phyloP scores from a whole-genome alignment of 2,888 invertebrate species.

The Venusia cambrica region DNA sequence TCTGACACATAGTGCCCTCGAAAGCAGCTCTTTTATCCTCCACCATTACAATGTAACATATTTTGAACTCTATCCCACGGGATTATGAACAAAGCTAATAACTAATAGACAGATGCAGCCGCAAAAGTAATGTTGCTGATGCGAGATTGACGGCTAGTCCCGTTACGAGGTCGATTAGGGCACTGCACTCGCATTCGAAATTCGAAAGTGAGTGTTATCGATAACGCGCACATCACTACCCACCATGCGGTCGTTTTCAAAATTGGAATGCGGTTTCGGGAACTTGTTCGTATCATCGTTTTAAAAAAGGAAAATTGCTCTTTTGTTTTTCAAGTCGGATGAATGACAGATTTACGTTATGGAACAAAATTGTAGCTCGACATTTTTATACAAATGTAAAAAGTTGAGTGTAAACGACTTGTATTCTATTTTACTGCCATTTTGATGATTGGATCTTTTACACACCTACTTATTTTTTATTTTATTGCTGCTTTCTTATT shows the following conservation, averaged over 20 bases:
- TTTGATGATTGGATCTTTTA: constrained; percentile 23
- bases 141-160: constrained; percentile 63
- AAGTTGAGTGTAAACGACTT: constrained; percentile 14
- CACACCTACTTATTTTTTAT: constrained; percentile 12
- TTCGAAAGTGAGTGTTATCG: constrained; percentile 59
- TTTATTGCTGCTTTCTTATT: constrained; percentile 8
- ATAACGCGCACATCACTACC: constrained; percentile 64
- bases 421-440: constrained; percentile 18
- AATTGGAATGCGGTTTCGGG: constrained; percentile 67
- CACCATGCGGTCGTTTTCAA: constrained; percentile 47
- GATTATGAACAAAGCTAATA: constrained; percentile 42
- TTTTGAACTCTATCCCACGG: constrained; percentile 41
- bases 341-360: constrained; percentile 29
- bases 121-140: constrained; percentile 56
- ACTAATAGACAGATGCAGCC: constrained; percentile 39
- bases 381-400: constrained; percentile 21
- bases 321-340: constrained; percentile 31
- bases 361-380: constrained; percentile 20
- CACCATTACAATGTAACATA: constrained; percentile 23
- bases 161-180: constrained; percentile 59
- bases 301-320: constrained; percentile 44
- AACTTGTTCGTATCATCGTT: constrained; percentile 52
- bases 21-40: constrained; percentile 24
- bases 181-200: constrained; percentile 57
- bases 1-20: constrained; percentile 49